Base-by-base conservation (phyloP, 1,140 invertebrate species). In the Procambarus virginalis region DNA sequence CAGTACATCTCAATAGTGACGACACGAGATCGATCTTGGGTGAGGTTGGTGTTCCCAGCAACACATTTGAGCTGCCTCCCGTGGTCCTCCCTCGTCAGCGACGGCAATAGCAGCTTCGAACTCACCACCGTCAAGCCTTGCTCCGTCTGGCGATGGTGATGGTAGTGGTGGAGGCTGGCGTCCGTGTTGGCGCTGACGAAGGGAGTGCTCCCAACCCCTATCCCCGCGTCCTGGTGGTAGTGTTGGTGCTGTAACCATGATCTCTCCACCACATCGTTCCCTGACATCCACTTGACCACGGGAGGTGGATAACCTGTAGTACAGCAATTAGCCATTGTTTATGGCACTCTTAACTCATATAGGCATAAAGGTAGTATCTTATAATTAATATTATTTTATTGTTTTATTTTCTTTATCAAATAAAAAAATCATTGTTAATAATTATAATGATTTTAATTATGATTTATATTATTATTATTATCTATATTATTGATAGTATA, bases 1-100 rank as follows among this genome's bases (percentile, higher is more conserved):
- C 85, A n/a, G 22, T 87, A 80, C 85, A 87, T 87, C 4, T 68
- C 64, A 34, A 87, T 80, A 6, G 85, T 80, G 77, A 87, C 77
- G 20, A 80, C 46, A 34, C 68, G 58, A 17, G 60, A 48, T 1
- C 45, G 34, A n/a, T 64, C 76, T 8, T 68, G 76, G 58, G 85
- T 87, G 3, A 87, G 76, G 46, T 87, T 87, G 77, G 76, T 87
- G 85, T 80, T 87, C 20, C 34, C 12, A 2, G 85, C 85, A 1
- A 80, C 85, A 64, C 85, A 87, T 17, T 80, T 79, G 8, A 87
- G 55, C 20, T 80, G 45, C 5, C 85, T 34, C 0, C 77, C 85
- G 22, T 87, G 48, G 77, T 87, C 85, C 17, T 49, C 51, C 45
- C 85, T 64, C 17, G 55, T 58, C 3, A 87, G 85, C 14, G 17